Evolutionary conservation across 2,888 invertebrate genomes (phyloP).

Genomic region (Tuta absoluta): DNA sequence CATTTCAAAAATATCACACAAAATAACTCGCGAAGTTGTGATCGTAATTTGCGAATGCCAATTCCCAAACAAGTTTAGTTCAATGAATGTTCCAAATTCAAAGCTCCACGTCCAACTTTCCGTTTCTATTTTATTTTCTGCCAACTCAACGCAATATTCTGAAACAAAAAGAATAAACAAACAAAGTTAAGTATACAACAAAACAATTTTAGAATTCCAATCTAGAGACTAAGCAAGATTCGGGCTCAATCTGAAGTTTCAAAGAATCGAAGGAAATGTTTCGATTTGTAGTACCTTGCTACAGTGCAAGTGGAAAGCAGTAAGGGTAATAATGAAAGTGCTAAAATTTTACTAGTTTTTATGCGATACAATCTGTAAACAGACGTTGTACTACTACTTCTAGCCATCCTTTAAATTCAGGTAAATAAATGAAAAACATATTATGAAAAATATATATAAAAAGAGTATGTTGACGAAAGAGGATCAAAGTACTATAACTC

Average conservation of each 20-base stretch:
- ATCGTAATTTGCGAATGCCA: not conserved
- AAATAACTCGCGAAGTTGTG: too few relatives aligned
- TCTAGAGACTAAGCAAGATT: not conserved
- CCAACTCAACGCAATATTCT: not conserved
- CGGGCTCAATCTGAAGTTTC: constrained; percentile 10
- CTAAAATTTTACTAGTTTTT: too few relatives aligned
- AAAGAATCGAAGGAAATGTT: not conserved
- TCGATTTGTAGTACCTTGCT: not conserved
- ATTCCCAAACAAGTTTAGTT: not conserved
- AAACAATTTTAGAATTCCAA: constrained; percentile 17
- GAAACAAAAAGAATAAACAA: constrained; percentile 10
- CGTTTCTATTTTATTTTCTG: not conserved
- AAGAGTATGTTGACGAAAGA: too few relatives aligned
- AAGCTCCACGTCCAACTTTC: not conserved
- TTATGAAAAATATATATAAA: too few relatives aligned
- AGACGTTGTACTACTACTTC: too few relatives aligned
- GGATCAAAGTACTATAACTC: too few relatives aligned
- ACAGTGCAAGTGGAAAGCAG: too few relatives aligned
- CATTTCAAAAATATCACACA: too few relatives aligned
- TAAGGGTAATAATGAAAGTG: too few relatives aligned
- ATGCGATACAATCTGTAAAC: too few relatives aligned
- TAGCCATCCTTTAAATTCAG: too few relatives aligned
- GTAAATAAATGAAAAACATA: too few relatives aligned
- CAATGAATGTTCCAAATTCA: not conserved
- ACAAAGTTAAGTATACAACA: constrained; percentile 6